A percentile compares a stretch with the other conserved stretches of the same genome.
Evolutionary conservation across 2,888 invertebrate species (phyloP).

Genomic region (Blera fallax): DNA sequence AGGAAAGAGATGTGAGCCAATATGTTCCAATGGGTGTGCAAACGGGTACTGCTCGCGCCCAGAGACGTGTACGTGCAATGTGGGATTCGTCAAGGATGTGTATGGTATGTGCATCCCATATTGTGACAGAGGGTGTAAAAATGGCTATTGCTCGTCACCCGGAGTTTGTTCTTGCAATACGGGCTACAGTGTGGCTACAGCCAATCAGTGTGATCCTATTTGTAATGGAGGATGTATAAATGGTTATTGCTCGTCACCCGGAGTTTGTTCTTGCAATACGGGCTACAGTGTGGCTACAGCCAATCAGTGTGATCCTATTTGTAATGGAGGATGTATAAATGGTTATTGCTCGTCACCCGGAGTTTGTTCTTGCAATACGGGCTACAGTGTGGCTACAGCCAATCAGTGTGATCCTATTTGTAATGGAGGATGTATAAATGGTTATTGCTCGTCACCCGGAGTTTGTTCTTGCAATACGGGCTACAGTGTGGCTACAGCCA

Average conservation of each 20-base stretch:
- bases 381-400: background rate
- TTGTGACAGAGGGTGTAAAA: background rate
- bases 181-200: background rate
- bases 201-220: background rate
- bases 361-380: conserved; percentile 9
- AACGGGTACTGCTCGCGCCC: conserved; percentile 37
- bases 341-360: conserved; percentile 69
- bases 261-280: conserved; percentile 41
- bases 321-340: background rate
- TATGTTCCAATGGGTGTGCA: conserved; percentile 62
- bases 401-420: background rate
- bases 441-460: conserved; percentile 69
- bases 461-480: conserved; percentile 16
- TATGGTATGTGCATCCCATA: background rate
- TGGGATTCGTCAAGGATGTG: background rate
- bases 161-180: conserved; percentile 50
- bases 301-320: background rate
- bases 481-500: background rate
- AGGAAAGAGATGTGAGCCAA: conserved; percentile 64
- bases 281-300: background rate
- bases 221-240: background rate
- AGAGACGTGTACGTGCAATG: no score
- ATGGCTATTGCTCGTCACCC: conserved; percentile 59
- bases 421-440: background rate
- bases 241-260: conserved; percentile 63